These are phyloP conservation scores for Drosophila borborema DNA, from an alignment of 2,888 invertebrate genomes.

Conservation along the genomic window DNA sequence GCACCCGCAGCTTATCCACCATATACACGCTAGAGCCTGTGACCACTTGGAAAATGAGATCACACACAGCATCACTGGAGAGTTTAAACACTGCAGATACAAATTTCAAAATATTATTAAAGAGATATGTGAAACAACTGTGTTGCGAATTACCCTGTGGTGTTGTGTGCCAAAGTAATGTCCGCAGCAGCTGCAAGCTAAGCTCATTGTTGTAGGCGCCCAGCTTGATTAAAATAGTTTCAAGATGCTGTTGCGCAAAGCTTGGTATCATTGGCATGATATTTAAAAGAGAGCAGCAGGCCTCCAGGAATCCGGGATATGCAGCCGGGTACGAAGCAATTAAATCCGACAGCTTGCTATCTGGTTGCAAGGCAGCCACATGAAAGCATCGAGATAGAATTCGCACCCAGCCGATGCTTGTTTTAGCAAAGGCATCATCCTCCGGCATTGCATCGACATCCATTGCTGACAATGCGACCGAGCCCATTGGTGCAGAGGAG, in stretches of 20 bases:
- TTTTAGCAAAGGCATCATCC: conserved; percentile 85
- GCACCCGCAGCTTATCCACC: conserved; percentile 88
- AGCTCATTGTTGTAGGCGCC: conserved; percentile 88
- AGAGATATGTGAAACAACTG: neutral
- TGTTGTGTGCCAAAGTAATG: conserved; percentile 87
- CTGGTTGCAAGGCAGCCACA: conserved; percentile 82
- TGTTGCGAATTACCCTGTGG: conserved; percentile 80
- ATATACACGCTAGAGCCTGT: conserved; percentile 85
- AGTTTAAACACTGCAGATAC: conserved; percentile 82
- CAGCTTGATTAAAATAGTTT: conserved; percentile 89
- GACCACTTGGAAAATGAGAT: conserved; percentile 92
- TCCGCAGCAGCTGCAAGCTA: conserved; percentile 87
- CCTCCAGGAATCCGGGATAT: conserved; percentile 89
- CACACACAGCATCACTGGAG: conserved; percentile 89
- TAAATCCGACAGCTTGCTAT: conserved; percentile 85
- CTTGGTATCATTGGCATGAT: conserved; percentile 88
- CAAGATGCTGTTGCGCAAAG: conserved; percentile 87
- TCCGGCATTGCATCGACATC: conserved; percentile 72
- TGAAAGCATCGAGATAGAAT: conserved; percentile 92
- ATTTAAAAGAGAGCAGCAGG: conserved; percentile 90
- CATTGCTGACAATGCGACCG: conserved; percentile 31
- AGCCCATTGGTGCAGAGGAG: conserved; percentile 52
- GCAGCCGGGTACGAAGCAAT: conserved; percentile 87
- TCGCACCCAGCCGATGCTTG: conserved; percentile 93
- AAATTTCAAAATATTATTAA: neutral